Evolutionary conservation across 2,113 vertebrate genomes (phyloP), one percentile per base, ranked within the genome.

Genomic region (Strix aluco): DNA sequence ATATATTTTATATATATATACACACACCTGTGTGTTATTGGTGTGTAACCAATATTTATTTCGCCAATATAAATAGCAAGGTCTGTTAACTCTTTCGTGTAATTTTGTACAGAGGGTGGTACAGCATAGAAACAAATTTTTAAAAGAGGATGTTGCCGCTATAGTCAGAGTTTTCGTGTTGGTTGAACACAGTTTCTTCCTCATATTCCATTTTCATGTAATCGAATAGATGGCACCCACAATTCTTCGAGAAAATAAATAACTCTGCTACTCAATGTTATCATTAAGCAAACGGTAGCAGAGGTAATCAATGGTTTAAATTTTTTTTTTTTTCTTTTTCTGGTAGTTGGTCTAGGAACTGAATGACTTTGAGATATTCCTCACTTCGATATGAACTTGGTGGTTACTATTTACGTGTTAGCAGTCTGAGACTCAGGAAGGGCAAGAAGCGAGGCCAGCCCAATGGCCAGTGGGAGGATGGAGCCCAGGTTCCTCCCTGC

Each of bases 381-480:
- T 92, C 15, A 23, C 15, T 27, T 29, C 27, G 25, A 42, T 73
- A 26, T 13, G 26, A 61, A 74, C 22, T 11, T 72, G 62, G 32
- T 55, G n/a, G 66, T 4, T 20, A 7, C 6, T 52, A 57, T 54
- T 78, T 70, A 22, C 0, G 0, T 15, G 36, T 51, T 55, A 36
- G 73, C 52, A 71, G 66, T 29, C 11, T 34, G 19, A 47, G 51
- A 32, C 8, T 71, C 11, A 7, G 0, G 1, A 80, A 67, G 32
- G 38, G 38, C 30, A n/a, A 65, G 49, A 27, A 63, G 40, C 0
- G 0, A 81, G 61, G 40, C 42, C 66, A 26, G 27, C 6, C 23
- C 34, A 4, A 40, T 20, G 51, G 47, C 54, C 3, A 3, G 19
- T 0, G 1, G 46, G 29, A 69, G 70, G 38, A 46, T 1, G 2